Evolutionary conservation across 1,140 invertebrate genomes (phyloP).

Genomic region (Pseudomyrmex gracilis): DNA sequence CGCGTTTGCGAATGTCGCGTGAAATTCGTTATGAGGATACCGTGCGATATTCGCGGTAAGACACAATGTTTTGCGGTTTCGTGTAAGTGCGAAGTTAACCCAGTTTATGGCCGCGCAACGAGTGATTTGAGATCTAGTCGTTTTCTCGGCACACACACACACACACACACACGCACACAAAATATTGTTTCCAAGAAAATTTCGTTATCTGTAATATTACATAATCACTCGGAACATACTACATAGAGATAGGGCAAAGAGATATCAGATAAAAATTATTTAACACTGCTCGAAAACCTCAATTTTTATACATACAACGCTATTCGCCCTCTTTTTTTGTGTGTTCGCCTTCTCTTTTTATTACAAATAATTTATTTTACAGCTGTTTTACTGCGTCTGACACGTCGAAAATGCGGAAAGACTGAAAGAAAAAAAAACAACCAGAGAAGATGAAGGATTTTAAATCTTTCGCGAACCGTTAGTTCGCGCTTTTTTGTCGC

Average conservation of each 20-base stretch:
- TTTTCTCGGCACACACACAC: too few species aligned
- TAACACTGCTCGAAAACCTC: too few species aligned
- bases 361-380: background rate
- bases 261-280: too few species aligned
- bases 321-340: too few species aligned
- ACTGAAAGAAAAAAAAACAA: background rate
- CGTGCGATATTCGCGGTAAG: background rate
- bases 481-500: slow-evolving; percentile 13
- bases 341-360: background rate
- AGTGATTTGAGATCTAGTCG: slow-evolving; percentile 7
- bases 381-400: background rate
- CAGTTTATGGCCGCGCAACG: slow-evolving; percentile 39
- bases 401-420: background rate
- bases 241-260: too few species aligned
- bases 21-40: slow-evolving; percentile 15
- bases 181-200: too few species aligned
- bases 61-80: slow-evolving; percentile 41
- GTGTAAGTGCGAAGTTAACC: slow-evolving; percentile 69
- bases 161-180: too few species aligned
- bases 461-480: background rate
- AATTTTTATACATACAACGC: too few species aligned
- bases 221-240: background rate
- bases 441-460: background rate
- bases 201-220: slow-evolving; percentile 2
- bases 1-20: background rate